Percentiles rank a stretch among this genome's conserved stretches.
These are phyloP conservation scores for Rissa tridactyla DNA, from an alignment of 2,113 vertebrate genomes.

Conservation along the genomic window DNA sequence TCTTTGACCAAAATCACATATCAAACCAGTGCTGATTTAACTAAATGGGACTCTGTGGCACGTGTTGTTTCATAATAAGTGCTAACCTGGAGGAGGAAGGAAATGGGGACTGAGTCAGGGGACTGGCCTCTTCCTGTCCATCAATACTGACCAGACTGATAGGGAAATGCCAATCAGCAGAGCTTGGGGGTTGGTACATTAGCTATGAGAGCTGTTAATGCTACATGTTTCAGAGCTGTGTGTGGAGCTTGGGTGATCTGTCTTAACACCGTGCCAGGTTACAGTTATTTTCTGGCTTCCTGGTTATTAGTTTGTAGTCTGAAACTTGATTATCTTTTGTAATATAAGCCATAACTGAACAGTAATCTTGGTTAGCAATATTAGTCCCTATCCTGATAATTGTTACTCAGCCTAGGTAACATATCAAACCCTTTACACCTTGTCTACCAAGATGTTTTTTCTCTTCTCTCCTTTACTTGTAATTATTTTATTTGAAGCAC, in stretches of 20 bases:
- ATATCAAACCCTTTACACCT: neutral
- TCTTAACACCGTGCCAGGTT: neutral
- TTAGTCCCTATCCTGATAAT: neutral
- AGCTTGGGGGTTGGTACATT: neutral
- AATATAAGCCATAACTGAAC: neutral
- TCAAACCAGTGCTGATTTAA: neutral
- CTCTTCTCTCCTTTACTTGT: neutral
- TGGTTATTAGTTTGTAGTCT: neutral
- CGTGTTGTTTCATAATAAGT: neutral
- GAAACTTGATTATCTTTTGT: neutral
- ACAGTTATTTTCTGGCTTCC: neutral
- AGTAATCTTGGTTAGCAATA: neutral
- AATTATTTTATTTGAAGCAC: neutral
- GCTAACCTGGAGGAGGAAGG: constrained; percentile 32
- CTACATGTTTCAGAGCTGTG: neutral
- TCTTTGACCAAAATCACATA: neutral
- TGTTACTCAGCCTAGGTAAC: neutral
- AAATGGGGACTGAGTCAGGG: neutral
- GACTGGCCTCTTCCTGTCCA: neutral
- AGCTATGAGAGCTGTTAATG: neutral
- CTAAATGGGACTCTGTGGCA: neutral
- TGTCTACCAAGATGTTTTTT: neutral
- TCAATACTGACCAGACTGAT: neutral
- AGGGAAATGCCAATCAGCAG: neutral
- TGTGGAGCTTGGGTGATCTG: neutral